Percentiles rank a stretch among this genome's conserved stretches.
These are phyloP conservation scores for Danio choprae DNA, from an alignment of 2,797 vertebrate species.

Conservation along the genomic window DNA sequence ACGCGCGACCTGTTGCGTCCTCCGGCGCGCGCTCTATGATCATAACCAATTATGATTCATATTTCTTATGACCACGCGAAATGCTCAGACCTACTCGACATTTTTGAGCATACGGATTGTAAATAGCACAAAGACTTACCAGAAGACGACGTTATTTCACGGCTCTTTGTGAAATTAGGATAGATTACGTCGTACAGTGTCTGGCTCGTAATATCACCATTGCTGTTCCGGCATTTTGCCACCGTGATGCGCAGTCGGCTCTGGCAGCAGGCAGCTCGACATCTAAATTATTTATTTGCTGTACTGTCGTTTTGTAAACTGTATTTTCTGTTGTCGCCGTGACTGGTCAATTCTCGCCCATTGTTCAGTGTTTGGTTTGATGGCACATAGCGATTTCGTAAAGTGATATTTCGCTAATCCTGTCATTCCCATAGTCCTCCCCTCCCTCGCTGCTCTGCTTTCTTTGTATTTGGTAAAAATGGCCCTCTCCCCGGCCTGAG, in stretches of 20 bases:
- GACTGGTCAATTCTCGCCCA: slow-evolving; percentile 49
- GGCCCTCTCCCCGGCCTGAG: slow-evolving; percentile 73
- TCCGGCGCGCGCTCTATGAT: slow-evolving; percentile 76
- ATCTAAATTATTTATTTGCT: slow-evolving; percentile 74
- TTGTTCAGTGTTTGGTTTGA: slow-evolving; percentile 49
- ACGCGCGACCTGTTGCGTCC: slow-evolving; percentile 82
- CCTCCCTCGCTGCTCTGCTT: slow-evolving; percentile 62
- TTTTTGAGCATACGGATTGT: background rate
- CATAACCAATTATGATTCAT: slow-evolving; percentile 88
- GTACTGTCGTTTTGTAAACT: slow-evolving; percentile 67
- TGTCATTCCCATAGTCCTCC: slow-evolving; percentile 64
- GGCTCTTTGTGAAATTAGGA: slow-evolving; percentile 64
- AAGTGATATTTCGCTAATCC: slow-evolving; percentile 66
- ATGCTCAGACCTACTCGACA: background rate
- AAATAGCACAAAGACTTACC: slow-evolving; percentile 71
- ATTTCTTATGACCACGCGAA: slow-evolving; percentile 75
- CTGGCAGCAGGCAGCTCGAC: slow-evolving; percentile 67
- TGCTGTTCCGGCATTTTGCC: slow-evolving; percentile 75
- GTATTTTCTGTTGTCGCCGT: slow-evolving; percentile 52
- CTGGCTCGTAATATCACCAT: slow-evolving; percentile 78
- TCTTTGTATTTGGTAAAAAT: slow-evolving; percentile 71
- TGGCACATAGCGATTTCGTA: slow-evolving; percentile 60
- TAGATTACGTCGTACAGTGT: slow-evolving; percentile 61
- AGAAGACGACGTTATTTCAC: slow-evolving; percentile 71
- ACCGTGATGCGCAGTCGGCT: slow-evolving; percentile 79